phyloP scores from a whole-genome alignment of 2,888 invertebrate species.

The Hypomecis punctinalis region DNA sequence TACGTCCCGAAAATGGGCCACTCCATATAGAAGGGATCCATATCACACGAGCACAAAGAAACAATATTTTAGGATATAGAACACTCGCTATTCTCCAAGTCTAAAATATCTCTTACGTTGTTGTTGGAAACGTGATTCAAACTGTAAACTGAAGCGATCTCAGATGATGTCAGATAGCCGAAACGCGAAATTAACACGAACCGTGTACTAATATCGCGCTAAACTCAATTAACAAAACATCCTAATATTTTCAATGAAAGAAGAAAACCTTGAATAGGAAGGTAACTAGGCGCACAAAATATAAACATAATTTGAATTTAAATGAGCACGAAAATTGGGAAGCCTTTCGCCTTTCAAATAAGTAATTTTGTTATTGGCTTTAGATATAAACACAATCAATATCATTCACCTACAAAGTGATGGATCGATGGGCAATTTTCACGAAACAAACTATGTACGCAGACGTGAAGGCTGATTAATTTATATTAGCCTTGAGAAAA shows the following conservation, averaged over 20 bases:
- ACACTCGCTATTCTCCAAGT: constrained; percentile 34
- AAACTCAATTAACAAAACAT: constrained; percentile 56
- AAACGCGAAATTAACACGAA: constrained; percentile 62
- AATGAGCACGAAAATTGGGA: constrained; percentile 26
- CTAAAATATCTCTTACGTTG: constrained; percentile 44
- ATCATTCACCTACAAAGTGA: constrained; percentile 17
- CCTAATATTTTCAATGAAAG: constrained; percentile 40
- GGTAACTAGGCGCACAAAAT: constrained; percentile 20
- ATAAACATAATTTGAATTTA: constrained; percentile 26
- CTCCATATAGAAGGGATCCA: constrained; percentile 56
- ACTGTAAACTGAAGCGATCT: constrained; percentile 69
- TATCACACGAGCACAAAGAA: constrained; percentile 40
- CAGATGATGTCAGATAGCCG: constrained; percentile 73
- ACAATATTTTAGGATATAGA: constrained; percentile 36
- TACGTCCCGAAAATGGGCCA: constrained; percentile 43
- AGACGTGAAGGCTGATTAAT: constrained; percentile 13
- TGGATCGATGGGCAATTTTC: constrained; percentile 23
- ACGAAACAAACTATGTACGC: constrained; percentile 12
- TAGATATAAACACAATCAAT: constrained; percentile 29
- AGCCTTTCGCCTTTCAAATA: constrained; percentile 15
- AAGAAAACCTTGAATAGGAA: constrained; percentile 23
- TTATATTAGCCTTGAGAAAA: constrained; percentile 10
- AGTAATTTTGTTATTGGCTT: constrained; percentile 19
- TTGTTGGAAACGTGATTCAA: constrained; percentile 60
- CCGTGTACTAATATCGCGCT: constrained; percentile 53